A percentile compares a stretch with the other conserved stretches of the same genome.
These are phyloP conservation scores for Elephas maximus DNA, from an alignment of 2,113 vertebrate genomes.

Conservation along the genomic window DNA sequence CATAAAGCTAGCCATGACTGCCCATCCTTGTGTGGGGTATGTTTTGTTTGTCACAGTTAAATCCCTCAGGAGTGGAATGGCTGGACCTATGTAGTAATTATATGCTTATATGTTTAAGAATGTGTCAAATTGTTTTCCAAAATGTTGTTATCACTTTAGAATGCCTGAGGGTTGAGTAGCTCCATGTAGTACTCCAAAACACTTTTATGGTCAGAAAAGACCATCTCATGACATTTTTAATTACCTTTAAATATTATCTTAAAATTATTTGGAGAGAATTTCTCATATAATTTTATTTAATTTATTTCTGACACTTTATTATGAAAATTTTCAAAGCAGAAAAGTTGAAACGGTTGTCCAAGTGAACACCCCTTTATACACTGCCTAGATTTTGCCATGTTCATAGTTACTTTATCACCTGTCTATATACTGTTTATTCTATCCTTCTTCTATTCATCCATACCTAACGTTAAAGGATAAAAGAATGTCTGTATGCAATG, in stretches of 20 bases:
- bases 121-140: background rate
- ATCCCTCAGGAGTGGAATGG: background rate
- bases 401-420: constrained; percentile 19
- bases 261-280: constrained; percentile 8
- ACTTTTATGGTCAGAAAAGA: background rate
- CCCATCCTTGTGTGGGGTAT: background rate
- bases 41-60: background rate
- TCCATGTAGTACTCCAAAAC: background rate
- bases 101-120: background rate
- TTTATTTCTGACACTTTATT: constrained; percentile 31
- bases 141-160: background rate
- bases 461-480: background rate
- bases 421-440: background rate
- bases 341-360: background rate
- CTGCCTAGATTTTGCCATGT: background rate
- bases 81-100: background rate
- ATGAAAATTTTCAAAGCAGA: background rate
- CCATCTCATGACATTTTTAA: background rate
- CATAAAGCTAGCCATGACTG: background rate
- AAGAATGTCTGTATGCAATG: background rate
- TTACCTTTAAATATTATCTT: background rate
- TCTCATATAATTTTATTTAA: background rate
- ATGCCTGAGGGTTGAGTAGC: background rate
- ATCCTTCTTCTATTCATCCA: background rate
- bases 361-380: background rate